Evolutionary conservation across 2,888 invertebrate species (phyloP).

Genomic region (Itoplectis maculator): DNA sequence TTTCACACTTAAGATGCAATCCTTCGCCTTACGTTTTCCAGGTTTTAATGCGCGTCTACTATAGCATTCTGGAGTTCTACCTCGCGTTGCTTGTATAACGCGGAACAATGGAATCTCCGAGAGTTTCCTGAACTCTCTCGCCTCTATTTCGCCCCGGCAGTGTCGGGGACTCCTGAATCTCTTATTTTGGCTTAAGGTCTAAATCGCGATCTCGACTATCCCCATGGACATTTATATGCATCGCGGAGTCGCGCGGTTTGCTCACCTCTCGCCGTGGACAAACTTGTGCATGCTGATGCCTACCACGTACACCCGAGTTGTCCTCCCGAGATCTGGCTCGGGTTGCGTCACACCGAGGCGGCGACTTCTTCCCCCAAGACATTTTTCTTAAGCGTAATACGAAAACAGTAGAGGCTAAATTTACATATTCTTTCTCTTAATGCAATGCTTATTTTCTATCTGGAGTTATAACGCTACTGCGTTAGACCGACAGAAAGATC

Average conservation of each 20-base stretch:
- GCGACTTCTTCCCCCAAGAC: constrained; percentile 1
- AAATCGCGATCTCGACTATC: constrained; percentile 30
- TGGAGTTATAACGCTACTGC: not conserved
- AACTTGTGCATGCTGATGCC: constrained; percentile 37
- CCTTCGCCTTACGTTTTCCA: constrained; percentile 1
- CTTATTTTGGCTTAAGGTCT: constrained; percentile 31
- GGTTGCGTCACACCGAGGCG: constrained; percentile 8
- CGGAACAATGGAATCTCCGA: constrained; percentile 25
- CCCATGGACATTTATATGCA: constrained; percentile 34
- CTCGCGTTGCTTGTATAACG: not conserved
- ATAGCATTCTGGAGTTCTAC: not conserved
- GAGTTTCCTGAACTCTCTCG: constrained; percentile 19
- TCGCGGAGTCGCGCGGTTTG: constrained; percentile 23
- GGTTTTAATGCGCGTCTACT: constrained; percentile 15
- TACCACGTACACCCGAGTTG: not conserved
- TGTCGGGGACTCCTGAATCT: constrained; percentile 27
- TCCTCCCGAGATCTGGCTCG: not conserved
- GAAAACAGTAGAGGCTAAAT: not conserved
- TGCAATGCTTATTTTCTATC: not conserved
- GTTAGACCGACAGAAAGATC: not conserved
- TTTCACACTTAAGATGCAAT: not conserved
- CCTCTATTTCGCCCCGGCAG: constrained; percentile 22
- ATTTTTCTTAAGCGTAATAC: constrained; percentile 21
- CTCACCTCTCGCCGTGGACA: constrained; percentile 28
- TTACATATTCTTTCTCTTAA: constrained; percentile 1